These are phyloP conservation scores for Centropyge bicolor DNA, from an alignment of 2,797 vertebrate species.

Conservation along the genomic window DNA sequence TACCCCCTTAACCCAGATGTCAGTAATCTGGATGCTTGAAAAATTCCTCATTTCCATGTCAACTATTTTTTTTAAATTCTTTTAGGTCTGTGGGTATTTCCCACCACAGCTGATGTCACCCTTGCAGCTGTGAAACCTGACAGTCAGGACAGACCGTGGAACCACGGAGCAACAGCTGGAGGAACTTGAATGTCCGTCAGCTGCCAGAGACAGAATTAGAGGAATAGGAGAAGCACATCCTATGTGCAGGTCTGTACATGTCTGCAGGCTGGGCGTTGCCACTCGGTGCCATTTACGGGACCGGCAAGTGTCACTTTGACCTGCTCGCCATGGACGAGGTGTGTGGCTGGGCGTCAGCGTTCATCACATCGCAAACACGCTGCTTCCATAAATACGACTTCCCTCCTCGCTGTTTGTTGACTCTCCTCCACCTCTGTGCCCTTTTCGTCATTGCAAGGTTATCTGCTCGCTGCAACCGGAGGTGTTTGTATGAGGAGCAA, in stretches of 20 bases:
- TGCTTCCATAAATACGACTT: slow-evolving; percentile 60
- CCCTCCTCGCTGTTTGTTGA: slow-evolving; percentile 55
- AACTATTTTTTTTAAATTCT: neutral
- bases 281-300: slow-evolving; percentile 48
- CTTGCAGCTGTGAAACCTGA: slow-evolving; percentile 58
- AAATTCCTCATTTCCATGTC: neutral
- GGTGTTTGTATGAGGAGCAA: slow-evolving; percentile 5
- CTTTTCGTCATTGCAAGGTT: slow-evolving; percentile 45
- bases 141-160: slow-evolving; percentile 40
- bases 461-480: slow-evolving; percentile 9
- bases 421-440: slow-evolving; percentile 49
- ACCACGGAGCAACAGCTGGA: slow-evolving; percentile 23
- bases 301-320: slow-evolving; percentile 52
- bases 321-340: slow-evolving; percentile 26
- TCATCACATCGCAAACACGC: slow-evolving; percentile 50
- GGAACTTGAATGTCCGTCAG: slow-evolving; percentile 55
- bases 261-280: slow-evolving; percentile 55
- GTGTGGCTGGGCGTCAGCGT: slow-evolving; percentile 46
- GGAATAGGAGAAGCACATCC: slow-evolving; percentile 62
- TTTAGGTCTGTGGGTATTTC: slow-evolving; percentile 20
- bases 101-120: neutral
- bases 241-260: slow-evolving; percentile 66
- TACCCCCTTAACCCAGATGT: neutral
- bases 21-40: neutral
- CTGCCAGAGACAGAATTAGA: slow-evolving; percentile 67